phyloP scores from a whole-genome alignment of 2,888 invertebrate genomes.

The Platynereis dumerilii region DNA sequence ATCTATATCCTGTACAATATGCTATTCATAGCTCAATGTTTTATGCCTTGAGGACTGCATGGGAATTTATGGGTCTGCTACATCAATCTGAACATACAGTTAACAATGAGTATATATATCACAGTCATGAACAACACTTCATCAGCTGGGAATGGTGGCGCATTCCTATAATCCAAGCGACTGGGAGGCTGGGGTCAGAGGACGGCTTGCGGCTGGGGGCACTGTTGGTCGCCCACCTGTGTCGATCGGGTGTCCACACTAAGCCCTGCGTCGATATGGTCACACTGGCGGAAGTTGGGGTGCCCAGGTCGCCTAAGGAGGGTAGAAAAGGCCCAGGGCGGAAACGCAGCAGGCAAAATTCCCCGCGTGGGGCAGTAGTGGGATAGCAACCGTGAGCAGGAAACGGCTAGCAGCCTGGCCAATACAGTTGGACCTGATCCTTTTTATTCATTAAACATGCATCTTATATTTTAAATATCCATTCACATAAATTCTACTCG shows the following conservation, averaged over 20 bases:
- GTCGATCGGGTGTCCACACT: constrained; percentile 89
- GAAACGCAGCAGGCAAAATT: constrained; percentile 99
- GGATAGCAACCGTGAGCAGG: constrained; percentile 97
- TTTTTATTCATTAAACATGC: too few relatives aligned
- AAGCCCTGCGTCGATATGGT: constrained; percentile 98
- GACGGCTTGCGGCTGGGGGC: constrained; percentile 91
- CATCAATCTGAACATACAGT: too few relatives aligned
- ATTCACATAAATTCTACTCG: too few relatives aligned
- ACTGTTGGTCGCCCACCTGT: constrained; percentile 73
- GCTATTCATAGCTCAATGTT: too few relatives aligned
- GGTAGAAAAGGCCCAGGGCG: constrained; percentile 98
- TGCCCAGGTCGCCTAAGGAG: constrained; percentile 94
- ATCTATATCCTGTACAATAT: too few relatives aligned
- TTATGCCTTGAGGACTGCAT: too few relatives aligned
- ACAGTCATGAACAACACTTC: too few relatives aligned
- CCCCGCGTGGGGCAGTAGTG: constrained; percentile 98
- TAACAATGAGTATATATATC: too few relatives aligned
- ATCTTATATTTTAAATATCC: too few relatives aligned
- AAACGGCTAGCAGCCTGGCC: constrained; percentile 78
- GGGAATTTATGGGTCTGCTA: too few relatives aligned
- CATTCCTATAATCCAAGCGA: constrained; percentile 97
- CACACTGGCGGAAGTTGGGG: constrained; percentile 81
- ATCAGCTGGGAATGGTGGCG: constrained; percentile 89
- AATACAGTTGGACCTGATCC: constrained; percentile 78
- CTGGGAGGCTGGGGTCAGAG: constrained; percentile 89